Evolutionary conservation across 1,140 invertebrate genomes (phyloP), one percentile per base, ranked within the genome.

Genomic region (Pissodes strobi): DNA sequence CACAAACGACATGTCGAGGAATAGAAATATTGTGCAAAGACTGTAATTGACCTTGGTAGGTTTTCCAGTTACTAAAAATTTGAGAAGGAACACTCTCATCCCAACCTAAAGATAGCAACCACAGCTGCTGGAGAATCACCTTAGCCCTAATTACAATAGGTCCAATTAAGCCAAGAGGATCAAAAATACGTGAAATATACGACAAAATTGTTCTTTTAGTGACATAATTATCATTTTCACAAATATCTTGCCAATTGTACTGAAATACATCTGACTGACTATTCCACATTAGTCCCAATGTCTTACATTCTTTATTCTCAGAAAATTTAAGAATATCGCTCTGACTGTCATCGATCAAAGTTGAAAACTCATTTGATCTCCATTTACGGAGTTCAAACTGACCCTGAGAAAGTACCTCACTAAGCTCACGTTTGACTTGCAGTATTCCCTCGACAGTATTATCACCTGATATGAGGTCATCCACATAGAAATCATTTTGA

Each of bases 111-210:
- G 72, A 72, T 4, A 62, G 1, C 25, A 58, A 27, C 76, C 75
- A 78, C 13, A 79, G 34, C 13, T 64, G n/a, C 68, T 79, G 75
- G n/a, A 78, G 59, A 15, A 75, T 55, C 1, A 73, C 63, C 65
- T 78, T 79, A 10, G 68, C 68, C 19, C 18, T 56, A 5, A 78
- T 64, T 6, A 71, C 69, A 0, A 75, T 37, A 12, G 76, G 77
- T 0, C 55, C 41, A 2, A 75, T 30, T 8, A 71, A 59, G 9
- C 74, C 76, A 17, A 69, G 30, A 12, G 64, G 67, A 49, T 73
- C 70, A 15, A 68, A 71, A 8, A 73, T 49, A 15, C 48, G 25
- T 17, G 69, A 57, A 9, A 66, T 66, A 9, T 12, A n/a, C 2
- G 68, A 68, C 8, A 69, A 30, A 19, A 73, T 70, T 12, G 12